These are phyloP conservation scores for Telenomus remus DNA, from an alignment of 1,140 invertebrate species.

Conservation along the genomic window DNA sequence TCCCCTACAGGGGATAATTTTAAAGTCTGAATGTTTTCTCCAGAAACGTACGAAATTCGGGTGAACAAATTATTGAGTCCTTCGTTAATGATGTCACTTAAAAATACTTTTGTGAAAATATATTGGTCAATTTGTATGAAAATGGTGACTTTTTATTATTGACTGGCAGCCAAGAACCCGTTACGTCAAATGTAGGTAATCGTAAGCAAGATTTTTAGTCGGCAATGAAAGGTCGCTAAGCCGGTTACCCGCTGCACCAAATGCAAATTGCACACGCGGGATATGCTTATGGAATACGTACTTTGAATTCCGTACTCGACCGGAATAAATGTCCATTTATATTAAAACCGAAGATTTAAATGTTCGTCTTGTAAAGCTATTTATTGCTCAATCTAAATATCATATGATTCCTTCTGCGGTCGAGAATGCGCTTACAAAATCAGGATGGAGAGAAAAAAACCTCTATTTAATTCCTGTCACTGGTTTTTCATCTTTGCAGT, in stretches of 20 bases:
- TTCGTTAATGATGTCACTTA: too few species aligned
- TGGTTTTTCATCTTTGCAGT: too few species aligned
- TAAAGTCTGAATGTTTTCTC: too few species aligned
- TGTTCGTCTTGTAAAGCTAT: constrained; percentile 14
- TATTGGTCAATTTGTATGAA: too few species aligned
- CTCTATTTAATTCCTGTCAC: not conserved
- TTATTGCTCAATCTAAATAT: constrained; percentile 21
- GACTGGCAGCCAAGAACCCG: too few species aligned
- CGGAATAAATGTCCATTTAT: constrained; percentile 29
- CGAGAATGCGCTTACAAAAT: not conserved
- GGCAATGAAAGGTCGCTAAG: constrained; percentile 32
- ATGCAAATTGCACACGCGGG: constrained; percentile 37
- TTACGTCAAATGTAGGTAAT: constrained; percentile 47
- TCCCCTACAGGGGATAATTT: too few species aligned
- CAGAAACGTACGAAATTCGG: too few species aligned
- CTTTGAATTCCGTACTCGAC: constrained; percentile 22
- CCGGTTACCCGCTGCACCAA: constrained; percentile 22
- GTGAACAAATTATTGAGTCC: too few species aligned
- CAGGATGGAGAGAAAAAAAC: not conserved
- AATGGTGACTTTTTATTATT: too few species aligned
- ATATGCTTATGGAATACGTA: constrained; percentile 31
- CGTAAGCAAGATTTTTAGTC: constrained; percentile 28
- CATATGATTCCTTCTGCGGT: not conserved
- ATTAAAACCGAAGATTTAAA: constrained; percentile 23
- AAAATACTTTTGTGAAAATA: too few species aligned